Evolutionary conservation across 2,113 vertebrate species (phyloP).

Genomic region (Gavialis gangeticus): DNA sequence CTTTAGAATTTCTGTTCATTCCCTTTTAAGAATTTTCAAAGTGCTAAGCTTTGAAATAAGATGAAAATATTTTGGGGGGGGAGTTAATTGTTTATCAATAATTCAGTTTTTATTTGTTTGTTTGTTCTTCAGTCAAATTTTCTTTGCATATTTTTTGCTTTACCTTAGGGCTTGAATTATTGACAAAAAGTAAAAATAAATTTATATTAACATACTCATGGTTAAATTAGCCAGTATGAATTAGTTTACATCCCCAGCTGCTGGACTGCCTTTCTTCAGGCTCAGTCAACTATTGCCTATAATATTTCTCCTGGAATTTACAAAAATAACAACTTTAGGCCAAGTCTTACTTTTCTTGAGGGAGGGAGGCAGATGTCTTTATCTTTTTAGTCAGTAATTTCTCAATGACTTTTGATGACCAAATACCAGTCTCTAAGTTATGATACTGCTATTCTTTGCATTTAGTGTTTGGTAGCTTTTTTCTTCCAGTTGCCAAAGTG

Average conservation of each 20-base stretch:
- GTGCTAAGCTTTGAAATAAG: background rate
- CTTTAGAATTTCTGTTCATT: background rate
- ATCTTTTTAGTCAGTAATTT: too few species aligned
- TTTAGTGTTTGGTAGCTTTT: background rate
- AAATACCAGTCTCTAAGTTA: background rate
- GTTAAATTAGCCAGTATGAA: background rate
- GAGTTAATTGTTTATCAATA: background rate
- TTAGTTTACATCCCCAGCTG: background rate
- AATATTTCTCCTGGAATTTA: background rate
- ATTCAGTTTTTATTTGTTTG: background rate
- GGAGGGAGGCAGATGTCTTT: background rate
- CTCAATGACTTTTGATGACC: too few species aligned
- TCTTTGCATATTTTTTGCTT: background rate
- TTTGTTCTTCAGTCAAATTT: background rate
- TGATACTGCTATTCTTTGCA: background rate
- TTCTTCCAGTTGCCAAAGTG: background rate
- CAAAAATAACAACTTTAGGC: background rate
- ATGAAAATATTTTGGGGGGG: background rate
- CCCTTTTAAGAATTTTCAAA: background rate
- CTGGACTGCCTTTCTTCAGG: background rate
- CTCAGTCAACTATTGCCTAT: background rate
- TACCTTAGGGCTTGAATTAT: background rate
- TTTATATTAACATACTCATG: background rate
- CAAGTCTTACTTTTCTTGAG: background rate
- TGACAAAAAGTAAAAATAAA: slow-evolving; percentile 10